These are phyloP conservation scores for Eupithecia vulgata DNA, from an alignment of 2,888 invertebrate genomes.

Conservation along the genomic window DNA sequence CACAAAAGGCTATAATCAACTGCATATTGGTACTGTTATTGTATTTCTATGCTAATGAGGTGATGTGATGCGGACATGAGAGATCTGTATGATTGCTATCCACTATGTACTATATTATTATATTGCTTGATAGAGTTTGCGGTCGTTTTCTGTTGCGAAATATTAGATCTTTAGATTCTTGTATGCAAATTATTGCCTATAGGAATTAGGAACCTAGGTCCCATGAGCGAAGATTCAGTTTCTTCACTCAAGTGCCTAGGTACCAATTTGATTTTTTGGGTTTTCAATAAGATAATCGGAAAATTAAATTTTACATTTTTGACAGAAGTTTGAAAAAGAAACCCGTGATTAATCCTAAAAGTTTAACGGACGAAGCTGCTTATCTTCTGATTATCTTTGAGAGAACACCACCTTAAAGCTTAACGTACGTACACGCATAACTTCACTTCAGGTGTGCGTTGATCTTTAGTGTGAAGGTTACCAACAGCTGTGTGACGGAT, in stretches of 20 bases:
- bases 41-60: slow-evolving; percentile 16
- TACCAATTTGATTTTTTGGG: too few species aligned
- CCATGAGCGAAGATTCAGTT: too few species aligned
- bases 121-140: background rate
- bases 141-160: background rate
- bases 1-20: slow-evolving; percentile 22
- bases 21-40: slow-evolving; percentile 8
- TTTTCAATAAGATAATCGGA: too few species aligned
- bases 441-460: background rate
- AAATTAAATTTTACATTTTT: too few species aligned
- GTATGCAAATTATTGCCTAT: background rate
- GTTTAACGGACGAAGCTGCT: background rate
- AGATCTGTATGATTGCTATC: background rate
- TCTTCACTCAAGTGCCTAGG: background rate
- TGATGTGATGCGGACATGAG: slow-evolving; percentile 7
- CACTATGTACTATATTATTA: background rate
- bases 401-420: background rate
- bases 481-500: slow-evolving; percentile 23
- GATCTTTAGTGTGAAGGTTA: background rate
- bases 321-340: too few species aligned
- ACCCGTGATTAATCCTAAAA: background rate
- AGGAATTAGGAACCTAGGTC: too few species aligned
- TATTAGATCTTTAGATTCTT: background rate
- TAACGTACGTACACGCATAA: background rate
- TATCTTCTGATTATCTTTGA: background rate